Evolutionary conservation across 2,888 invertebrate genomes (phyloP).

Genomic region (Norana najaformis): DNA sequence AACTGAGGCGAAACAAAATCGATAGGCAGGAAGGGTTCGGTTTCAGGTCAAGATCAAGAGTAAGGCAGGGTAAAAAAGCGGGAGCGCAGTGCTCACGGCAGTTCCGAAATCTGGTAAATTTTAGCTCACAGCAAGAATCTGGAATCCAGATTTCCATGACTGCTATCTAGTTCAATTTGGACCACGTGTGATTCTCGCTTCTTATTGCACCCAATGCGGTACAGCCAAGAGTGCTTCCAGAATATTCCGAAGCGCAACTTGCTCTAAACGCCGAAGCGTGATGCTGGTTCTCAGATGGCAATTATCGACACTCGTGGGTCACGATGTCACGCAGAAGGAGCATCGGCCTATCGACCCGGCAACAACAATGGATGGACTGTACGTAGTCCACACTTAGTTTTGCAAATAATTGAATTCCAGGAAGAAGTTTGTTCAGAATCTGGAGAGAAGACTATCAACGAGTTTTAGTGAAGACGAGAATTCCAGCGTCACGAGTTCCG

Average conservation of each 20-base stretch:
- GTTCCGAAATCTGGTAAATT: too few species aligned
- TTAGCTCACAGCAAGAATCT: too few species aligned
- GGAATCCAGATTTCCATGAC: too few species aligned
- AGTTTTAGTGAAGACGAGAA: neutral
- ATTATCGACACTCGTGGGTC: neutral
- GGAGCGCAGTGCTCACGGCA: too few species aligned
- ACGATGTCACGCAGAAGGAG: too few species aligned
- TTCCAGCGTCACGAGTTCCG: neutral
- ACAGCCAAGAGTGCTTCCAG: neutral
- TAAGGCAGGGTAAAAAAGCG: too few species aligned
- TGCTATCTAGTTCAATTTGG: too few species aligned
- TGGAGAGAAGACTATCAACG: neutral
- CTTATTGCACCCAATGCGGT: constrained; percentile 13
- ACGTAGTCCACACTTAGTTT: neutral
- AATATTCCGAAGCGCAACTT: neutral
- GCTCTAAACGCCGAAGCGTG: neutral
- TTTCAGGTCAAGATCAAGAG: too few species aligned
- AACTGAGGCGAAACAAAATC: too few species aligned
- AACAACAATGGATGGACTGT: neutral
- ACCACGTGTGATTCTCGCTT: neutral
- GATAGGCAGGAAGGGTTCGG: too few species aligned
- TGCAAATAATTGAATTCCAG: neutral
- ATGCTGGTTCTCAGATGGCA: neutral
- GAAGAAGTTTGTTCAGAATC: neutral
- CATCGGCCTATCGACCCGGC: neutral